Conservation (phyloP, 2,888 invertebrate genomes). For the Allophyes oxyacanthae region DNA sequence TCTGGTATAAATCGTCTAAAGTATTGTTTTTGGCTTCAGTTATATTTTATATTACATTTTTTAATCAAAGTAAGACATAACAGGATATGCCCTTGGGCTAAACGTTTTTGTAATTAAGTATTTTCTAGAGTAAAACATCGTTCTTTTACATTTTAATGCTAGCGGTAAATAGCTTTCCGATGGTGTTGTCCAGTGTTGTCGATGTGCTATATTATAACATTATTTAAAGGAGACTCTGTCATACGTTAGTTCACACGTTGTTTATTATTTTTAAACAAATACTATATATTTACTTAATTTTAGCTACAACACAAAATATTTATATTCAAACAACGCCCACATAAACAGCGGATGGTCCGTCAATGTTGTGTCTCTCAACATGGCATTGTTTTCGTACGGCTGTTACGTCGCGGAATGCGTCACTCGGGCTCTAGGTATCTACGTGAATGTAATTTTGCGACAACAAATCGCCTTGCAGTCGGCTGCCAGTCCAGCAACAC, state of each 20-base stretch:
- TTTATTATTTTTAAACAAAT: conserved; percentile 29
- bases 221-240: conserved; percentile 16
- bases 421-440: conserved; percentile 57
- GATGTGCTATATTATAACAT: conserved; percentile 35
- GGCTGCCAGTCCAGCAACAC: conserved; percentile 43
- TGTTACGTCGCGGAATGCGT: conserved; percentile 69
- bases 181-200: conserved; percentile 35
- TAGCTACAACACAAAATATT: conserved; percentile 38
- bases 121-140: conserved; percentile 9
- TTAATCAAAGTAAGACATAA: conserved; percentile 11
- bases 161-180: conserved; percentile 26
- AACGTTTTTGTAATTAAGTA: conserved; percentile 11
- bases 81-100: conserved; percentile 6
- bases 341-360: conserved; percentile 40
- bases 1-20: conserved; percentile 15
- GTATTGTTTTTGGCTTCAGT: conserved; percentile 5
- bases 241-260: conserved; percentile 11
- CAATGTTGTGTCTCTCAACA: conserved; percentile 56
- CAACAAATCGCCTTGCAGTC: conserved; percentile 49
- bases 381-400: conserved; percentile 61
- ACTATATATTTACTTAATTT: conserved; percentile 35
- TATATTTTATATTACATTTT: conserved; percentile 15
- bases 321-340: conserved; percentile 34
- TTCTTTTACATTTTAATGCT: conserved; percentile 22
- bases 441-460: conserved; percentile 60